Percentiles rank a stretch among this genome's conserved stretches.
These are phyloP conservation scores for Meloidogyne chitwoodi DNA, from an alignment of 1,140 invertebrate genomes.

Conservation along the genomic window DNA sequence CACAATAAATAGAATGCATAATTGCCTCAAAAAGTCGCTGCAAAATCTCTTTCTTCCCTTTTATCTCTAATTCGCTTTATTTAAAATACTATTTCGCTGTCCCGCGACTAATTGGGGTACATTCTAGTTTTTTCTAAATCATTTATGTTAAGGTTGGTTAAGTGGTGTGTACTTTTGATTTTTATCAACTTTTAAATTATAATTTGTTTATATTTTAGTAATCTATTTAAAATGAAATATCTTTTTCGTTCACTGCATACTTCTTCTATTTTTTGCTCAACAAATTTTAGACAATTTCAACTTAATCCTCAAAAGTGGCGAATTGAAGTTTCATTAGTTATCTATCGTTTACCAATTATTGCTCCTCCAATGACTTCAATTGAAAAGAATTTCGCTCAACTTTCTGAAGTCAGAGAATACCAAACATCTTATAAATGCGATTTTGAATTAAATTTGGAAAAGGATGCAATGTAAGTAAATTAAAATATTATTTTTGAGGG, in stretches of 20 bases:
- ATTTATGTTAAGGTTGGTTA: too few relatives aligned
- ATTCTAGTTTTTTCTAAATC: too few relatives aligned
- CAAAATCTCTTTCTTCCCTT: too few relatives aligned
- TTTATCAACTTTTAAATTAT: too few relatives aligned
- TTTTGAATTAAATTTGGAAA: slow-evolving; percentile 45
- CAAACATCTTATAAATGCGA: slow-evolving; percentile 44
- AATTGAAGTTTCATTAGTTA: slow-evolving; percentile 11
- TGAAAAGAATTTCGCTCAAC: slow-evolving; percentile 34
- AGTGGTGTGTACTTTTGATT: too few relatives aligned
- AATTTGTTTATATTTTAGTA: too few relatives aligned
- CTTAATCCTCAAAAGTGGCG: slow-evolving; percentile 13
- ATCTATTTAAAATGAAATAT: neutral
- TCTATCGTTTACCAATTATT: slow-evolving; percentile 43
- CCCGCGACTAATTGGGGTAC: too few relatives aligned
- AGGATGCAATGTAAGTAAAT: slow-evolving; percentile 45
- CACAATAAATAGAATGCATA: slow-evolving; percentile 65
- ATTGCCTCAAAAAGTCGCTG: too few relatives aligned
- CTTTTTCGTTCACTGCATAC: neutral
- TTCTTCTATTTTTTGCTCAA: neutral
- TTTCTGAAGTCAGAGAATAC: slow-evolving; percentile 28
- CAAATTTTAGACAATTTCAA: neutral
- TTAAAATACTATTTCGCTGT: too few relatives aligned
- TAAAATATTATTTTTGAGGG: too few relatives aligned
- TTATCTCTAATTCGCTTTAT: too few relatives aligned
- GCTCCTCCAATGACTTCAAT: slow-evolving; percentile 48